A percentile compares a stretch with the other conserved stretches of the same genome.
phyloP scores from a whole-genome alignment of 2,113 vertebrate genomes.

The Pterocles gutturalis region DNA sequence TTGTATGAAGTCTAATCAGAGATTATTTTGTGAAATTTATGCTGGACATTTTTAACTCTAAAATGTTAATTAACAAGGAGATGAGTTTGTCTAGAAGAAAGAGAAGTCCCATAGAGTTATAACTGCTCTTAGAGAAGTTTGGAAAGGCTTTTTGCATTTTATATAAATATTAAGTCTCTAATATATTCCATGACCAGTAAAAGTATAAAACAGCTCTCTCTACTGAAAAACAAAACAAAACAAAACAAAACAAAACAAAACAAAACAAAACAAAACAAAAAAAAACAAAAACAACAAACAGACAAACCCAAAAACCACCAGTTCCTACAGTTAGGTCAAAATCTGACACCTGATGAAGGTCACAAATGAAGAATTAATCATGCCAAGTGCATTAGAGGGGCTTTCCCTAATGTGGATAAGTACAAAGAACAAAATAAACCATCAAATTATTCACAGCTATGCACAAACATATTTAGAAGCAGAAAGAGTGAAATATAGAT shows the following conservation, averaged over 20 bases:
- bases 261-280: too few species aligned
- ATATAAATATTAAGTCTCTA: not conserved
- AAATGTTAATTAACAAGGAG: constrained; percentile 44
- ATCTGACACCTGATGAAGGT: not conserved
- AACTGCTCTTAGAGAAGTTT: not conserved
- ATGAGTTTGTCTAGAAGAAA: not conserved
- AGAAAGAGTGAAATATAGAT: not conserved
- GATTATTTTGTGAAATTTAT: constrained; percentile 21
- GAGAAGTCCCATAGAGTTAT: not conserved
- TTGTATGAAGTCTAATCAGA: constrained; percentile 1
- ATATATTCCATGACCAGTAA: not conserved
- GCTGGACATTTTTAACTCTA: constrained; percentile 19
- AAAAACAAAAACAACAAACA: too few species aligned
- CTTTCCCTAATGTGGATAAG: not conserved
- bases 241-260: too few species aligned
- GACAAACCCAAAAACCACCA: too few species aligned
- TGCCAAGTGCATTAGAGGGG: fast-evolving
- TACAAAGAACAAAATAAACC: not conserved
- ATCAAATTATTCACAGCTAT: not conserved
- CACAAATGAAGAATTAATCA: not conserved
- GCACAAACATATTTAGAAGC: not conserved
- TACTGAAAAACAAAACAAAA: too few species aligned
- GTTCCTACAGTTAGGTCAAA: not conserved
- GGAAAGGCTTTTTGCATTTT: not conserved
- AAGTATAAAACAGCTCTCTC: not conserved